These are phyloP conservation scores for Amitus sp. DNA, from an alignment of 2,888 invertebrate genomes.

Conservation along the genomic window DNA sequence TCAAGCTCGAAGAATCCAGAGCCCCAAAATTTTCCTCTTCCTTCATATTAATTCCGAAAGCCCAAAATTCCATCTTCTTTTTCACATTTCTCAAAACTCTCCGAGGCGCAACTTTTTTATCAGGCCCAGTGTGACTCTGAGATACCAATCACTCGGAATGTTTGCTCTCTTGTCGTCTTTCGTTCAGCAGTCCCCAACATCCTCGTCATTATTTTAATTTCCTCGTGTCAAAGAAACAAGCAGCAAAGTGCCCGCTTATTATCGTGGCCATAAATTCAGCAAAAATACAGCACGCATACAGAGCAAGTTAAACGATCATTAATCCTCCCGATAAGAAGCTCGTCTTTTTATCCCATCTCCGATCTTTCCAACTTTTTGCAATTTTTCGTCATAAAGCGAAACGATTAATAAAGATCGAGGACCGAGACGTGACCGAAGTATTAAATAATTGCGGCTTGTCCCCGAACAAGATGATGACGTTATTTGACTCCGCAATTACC, in stretches of 20 bases:
- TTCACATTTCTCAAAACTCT: no score
- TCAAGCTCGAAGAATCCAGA: no score
- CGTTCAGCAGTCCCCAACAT: neutral
- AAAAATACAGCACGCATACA: neutral
- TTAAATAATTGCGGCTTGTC: conserved; percentile 12
- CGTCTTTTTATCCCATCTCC: neutral
- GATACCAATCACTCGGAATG: conserved; percentile 5
- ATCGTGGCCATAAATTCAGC: conserved; percentile 8
- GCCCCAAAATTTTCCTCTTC: no score
- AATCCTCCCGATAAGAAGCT: conserved; percentile 8
- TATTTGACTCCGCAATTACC: conserved; percentile 4
- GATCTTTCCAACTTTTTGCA: neutral
- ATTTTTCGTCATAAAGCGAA: conserved; percentile 3
- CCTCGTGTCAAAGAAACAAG: neutral
- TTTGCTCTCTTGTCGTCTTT: neutral
- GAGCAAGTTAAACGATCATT: conserved; percentile 3
- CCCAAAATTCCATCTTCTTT: no score
- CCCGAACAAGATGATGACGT: conserved; percentile 5
- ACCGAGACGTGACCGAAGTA: conserved; percentile 4
- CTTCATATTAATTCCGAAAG: no score
- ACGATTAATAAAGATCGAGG: conserved; percentile 9
- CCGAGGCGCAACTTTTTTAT: no score
- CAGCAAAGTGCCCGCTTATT: conserved; percentile 8
- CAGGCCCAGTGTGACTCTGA: conserved; percentile 1
- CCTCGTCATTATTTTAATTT: conserved; percentile 3